Percentiles rank a stretch among this genome's conserved stretches.
Conservation (phyloP, 1,140 invertebrate species). For the Drosophila virilis region DNA sequence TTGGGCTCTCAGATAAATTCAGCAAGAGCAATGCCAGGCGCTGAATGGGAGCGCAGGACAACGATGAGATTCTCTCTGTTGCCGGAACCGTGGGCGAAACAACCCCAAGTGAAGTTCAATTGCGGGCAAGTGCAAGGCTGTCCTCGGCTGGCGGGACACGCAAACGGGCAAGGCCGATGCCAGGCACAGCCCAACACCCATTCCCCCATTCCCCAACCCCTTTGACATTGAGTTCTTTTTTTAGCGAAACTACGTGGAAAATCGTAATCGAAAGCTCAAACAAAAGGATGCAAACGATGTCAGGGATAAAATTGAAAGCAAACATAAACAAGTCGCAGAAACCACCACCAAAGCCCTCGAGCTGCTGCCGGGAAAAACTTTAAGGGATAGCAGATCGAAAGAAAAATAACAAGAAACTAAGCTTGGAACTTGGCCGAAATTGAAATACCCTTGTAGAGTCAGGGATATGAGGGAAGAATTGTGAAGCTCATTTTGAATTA, state of each 20-base stretch:
- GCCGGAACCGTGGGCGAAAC: constrained; percentile 27
- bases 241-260: neutral
- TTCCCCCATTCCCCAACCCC: neutral
- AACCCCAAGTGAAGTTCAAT: constrained; percentile 70
- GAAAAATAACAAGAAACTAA: neutral
- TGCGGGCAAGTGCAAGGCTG: constrained; percentile 73
- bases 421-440: no score
- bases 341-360: constrained; percentile 26
- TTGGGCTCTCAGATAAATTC: constrained; percentile 63
- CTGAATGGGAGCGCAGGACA: constrained; percentile 41
- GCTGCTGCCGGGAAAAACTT: constrained; percentile 1
- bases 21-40: constrained; percentile 44
- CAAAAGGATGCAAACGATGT: constrained; percentile 55
- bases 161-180: constrained; percentile 41
- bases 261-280: constrained; percentile 44
- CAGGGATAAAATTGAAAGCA: constrained; percentile 66
- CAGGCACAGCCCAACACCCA: neutral
- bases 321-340: constrained; percentile 44
- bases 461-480: no score
- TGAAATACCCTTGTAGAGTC: no score
- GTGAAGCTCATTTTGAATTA: no score
- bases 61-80: neutral
- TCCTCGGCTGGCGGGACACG: constrained; percentile 29
- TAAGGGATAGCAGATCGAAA: constrained; percentile 8
- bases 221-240: neutral